Conservation (phyloP, 2,797 vertebrate species). For the Mycteria americana region DNA sequence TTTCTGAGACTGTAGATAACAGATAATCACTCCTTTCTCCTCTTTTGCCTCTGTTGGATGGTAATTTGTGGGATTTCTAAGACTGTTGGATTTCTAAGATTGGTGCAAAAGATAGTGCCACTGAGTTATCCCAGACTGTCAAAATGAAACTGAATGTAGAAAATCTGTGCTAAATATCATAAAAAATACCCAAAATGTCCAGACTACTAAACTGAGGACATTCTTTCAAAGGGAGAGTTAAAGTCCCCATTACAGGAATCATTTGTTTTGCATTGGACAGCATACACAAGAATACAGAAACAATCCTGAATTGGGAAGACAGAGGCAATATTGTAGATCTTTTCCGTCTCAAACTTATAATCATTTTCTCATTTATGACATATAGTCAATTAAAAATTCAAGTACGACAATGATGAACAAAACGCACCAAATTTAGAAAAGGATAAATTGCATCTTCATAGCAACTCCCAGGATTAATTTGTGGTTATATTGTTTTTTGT, state of each 20-base stretch:
- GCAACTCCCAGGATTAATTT: not conserved
- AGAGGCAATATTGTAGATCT: not conserved
- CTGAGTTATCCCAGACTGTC: not conserved
- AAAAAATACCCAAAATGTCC: not conserved
- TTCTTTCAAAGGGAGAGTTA: not conserved
- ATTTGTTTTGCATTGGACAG: not conserved
- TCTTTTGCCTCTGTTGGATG: not conserved
- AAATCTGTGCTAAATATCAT: not conserved
- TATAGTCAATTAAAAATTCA: not conserved
- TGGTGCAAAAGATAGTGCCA: not conserved
- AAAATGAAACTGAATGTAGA: not conserved
- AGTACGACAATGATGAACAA: not conserved
- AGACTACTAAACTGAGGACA: not conserved
- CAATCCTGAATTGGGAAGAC: not conserved
- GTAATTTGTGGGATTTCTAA: not conserved
- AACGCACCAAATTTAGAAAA: not conserved
- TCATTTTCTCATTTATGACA: not conserved
- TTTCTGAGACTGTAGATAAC: not conserved
- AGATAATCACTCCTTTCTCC: not conserved
- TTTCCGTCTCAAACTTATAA: not conserved
- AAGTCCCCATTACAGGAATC: not conserved
- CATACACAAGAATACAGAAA: not conserved
- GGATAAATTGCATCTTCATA: not conserved
- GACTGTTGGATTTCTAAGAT: not conserved
- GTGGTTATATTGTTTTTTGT: not conserved